Conservation (phyloP, 1,140 invertebrate genomes). For the Dinoponera quadriceps region DNA sequence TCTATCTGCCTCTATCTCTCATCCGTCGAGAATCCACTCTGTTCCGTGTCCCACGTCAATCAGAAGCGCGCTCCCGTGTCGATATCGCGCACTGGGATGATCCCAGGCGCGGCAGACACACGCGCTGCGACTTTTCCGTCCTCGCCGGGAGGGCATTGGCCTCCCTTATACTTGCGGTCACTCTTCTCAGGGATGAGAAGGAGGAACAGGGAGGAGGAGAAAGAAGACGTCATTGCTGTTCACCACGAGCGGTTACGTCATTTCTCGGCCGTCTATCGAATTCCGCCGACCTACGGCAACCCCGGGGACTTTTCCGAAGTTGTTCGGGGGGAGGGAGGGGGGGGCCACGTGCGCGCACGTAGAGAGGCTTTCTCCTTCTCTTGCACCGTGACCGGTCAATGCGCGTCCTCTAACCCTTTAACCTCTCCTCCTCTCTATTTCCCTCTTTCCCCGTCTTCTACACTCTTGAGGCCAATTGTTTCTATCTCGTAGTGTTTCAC, state of each 20-base stretch:
- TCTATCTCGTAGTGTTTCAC: background rate
- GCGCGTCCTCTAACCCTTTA: slow-evolving; percentile 12
- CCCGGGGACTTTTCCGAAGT: slow-evolving; percentile 37
- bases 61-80: too few species aligned
- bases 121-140: slow-evolving; percentile 41
- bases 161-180: slow-evolving; percentile 24
- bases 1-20: too few species aligned
- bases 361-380: slow-evolving; percentile 38
- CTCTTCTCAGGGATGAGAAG: slow-evolving; percentile 21
- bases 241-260: slow-evolving; percentile 24
- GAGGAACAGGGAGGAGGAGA: background rate
- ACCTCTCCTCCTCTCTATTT: slow-evolving; percentile 43
- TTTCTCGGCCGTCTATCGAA: slow-evolving; percentile 21
- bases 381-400: slow-evolving; percentile 32
- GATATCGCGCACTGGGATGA: slow-evolving; percentile 3
- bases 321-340: too few species aligned
- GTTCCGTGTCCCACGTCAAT: too few species aligned
- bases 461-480: too few species aligned
- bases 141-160: slow-evolving; percentile 63
- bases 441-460: background rate
- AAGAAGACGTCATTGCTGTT: background rate
- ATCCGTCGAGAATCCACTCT: too few species aligned
- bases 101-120: background rate
- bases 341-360: background rate
- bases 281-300: slow-evolving; percentile 40